Evolutionary conservation across 2,797 vertebrate genomes (phyloP), one percentile per base, ranked within the genome.

Genomic region (Danio aesculapii): DNA sequence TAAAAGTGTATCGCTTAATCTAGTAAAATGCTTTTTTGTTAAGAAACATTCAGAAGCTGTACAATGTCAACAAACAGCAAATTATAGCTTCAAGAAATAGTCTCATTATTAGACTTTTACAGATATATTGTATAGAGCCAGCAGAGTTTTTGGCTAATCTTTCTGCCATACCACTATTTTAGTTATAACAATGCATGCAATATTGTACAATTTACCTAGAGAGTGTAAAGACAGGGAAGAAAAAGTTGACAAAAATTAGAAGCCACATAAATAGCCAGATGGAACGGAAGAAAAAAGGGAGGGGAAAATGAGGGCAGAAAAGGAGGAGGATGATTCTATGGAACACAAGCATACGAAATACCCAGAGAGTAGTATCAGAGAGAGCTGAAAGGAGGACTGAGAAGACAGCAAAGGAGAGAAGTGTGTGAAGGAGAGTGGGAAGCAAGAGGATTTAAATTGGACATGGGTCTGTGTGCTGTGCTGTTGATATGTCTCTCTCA

Each of bases 401-500:
- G 75, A 80, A 77, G 81, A 78, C 63, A 71, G 53, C 43, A 73
- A 68, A 76, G 72, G 75, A 78, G 41, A 87, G 84, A 81, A 90
- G 87, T 59, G 59, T 67, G 67, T 74, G 64, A 79, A 82, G 62
- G 79, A 84, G 61, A 67, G 72, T 55, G 50, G 68, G 66, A 79
- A 90, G 85, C 64, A 17, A 73, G 82, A 57, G 80, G 84, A 90
- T 88, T 87, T 88, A 88, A 83, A 89, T 47, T 86, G 91, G 92
- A 92, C 90, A 95, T 95, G 94, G 90, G 91, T 90, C 88, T 94
- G 74, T 94, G 89, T 85, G 89, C 91, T 69, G 85, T 95, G 87
- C 90, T 95, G 89, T 89, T 95, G 83, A 91, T 95, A 90, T 94
- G 91, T 89, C 92, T 95, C 80, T 93, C 91, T 87, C 94, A 93